Conservation (phyloP, 2,888 invertebrate species). For the Eutolmus rufibarbis region DNA sequence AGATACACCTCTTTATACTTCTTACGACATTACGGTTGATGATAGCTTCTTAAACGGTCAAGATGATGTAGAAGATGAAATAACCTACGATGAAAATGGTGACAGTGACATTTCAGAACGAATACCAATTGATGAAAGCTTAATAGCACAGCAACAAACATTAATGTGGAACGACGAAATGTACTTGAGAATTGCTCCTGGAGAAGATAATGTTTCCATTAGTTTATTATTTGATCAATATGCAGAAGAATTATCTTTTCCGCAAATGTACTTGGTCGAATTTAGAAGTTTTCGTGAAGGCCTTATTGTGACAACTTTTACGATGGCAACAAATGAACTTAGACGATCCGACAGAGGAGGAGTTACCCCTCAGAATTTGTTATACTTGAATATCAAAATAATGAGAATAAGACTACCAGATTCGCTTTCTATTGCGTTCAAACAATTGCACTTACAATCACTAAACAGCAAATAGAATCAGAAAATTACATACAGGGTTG, state of each 20-base stretch:
- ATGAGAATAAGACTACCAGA: too few species aligned
- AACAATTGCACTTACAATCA: too few species aligned
- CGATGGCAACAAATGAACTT: too few species aligned
- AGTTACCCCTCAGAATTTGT: too few species aligned
- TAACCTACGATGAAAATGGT: background rate
- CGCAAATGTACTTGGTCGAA: slow-evolving; percentile 49
- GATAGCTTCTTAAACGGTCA: background rate
- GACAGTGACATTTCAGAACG: background rate
- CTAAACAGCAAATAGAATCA: too few species aligned
- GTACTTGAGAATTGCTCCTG: slow-evolving; percentile 25
- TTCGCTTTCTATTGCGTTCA: too few species aligned
- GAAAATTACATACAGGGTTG: too few species aligned
- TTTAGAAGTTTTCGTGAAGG: slow-evolving; percentile 9
- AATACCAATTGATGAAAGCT: slow-evolving; percentile 16
- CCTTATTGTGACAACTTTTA: too few species aligned
- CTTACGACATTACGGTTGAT: background rate
- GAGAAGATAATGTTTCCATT: slow-evolving; percentile 17
- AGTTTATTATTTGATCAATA: slow-evolving; percentile 51
- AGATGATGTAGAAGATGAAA: background rate
- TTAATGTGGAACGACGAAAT: slow-evolving; percentile 30
- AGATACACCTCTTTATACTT: background rate
- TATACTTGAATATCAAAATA: too few species aligned
- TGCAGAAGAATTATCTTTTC: slow-evolving; percentile 52
- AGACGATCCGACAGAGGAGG: too few species aligned
- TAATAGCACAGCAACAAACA: slow-evolving; percentile 25